Evolutionary conservation across 2,888 invertebrate species (phyloP).

Genomic region (Aphidoletes aphidimyza): DNA sequence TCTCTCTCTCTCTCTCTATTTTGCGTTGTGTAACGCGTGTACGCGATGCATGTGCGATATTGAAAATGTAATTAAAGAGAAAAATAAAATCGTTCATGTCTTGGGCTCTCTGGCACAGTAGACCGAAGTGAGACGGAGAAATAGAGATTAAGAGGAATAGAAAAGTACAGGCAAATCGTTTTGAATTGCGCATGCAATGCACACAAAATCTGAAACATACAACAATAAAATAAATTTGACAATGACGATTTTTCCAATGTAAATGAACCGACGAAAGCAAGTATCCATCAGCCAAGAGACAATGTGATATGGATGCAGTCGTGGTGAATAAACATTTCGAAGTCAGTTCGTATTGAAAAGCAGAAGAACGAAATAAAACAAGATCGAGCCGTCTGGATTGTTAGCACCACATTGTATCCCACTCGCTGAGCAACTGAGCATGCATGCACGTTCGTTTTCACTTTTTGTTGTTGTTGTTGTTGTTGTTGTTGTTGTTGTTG

Average conservation of each 20-base stretch:
- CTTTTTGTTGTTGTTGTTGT: no score
- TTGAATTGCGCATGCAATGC: slow-evolving; percentile 17
- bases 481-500: no score
- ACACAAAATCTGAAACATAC: not conserved
- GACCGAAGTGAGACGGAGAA: not conserved
- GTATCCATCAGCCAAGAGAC: not conserved
- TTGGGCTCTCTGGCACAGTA: no score
- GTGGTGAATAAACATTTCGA: not conserved
- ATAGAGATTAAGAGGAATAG: not conserved
- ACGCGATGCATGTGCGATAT: slow-evolving; percentile 32
- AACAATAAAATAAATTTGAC: slow-evolving; percentile 18
- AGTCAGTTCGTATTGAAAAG: not conserved
- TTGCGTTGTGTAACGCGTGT: not conserved
- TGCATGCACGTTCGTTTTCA: no score
- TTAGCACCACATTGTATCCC: slow-evolving; percentile 1
- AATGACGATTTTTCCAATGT: slow-evolving; percentile 22
- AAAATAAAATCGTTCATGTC: not conserved
- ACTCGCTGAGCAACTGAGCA: not conserved
- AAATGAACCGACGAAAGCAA: not conserved
- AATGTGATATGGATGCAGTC: not conserved
- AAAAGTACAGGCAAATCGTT: not conserved
- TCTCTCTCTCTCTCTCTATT: not conserved
- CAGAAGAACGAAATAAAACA: not conserved
- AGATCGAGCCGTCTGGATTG: not conserved
- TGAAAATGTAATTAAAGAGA: slow-evolving; percentile 17